phyloP scores from a whole-genome alignment of 2,113 vertebrate genomes.

The Stigmatopora argus region DNA sequence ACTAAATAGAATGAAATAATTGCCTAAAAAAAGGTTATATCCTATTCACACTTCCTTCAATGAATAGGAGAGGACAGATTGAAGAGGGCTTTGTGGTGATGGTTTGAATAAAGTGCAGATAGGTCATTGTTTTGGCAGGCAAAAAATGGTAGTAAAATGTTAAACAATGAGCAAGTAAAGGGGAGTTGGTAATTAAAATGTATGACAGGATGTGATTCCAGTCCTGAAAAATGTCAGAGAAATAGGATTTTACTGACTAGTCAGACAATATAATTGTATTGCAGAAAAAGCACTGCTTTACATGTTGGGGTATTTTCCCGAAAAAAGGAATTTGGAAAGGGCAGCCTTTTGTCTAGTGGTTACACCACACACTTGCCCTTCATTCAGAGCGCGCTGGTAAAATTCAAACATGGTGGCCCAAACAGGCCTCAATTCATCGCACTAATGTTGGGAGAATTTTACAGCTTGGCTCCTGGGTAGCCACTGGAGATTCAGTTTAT shows the following conservation, averaged over 20 bases:
- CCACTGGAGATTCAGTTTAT: conserved; percentile 52
- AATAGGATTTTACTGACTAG: conserved; percentile 7
- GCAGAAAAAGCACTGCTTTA: not conserved
- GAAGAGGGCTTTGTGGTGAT: conserved; percentile 29
- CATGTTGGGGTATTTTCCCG: not conserved
- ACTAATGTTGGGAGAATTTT: conserved; percentile 39
- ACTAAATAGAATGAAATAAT: conserved; percentile 30
- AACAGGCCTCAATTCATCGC: conserved; percentile 23
- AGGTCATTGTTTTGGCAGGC: conserved; percentile 47
- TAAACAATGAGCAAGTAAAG: conserved; percentile 32
- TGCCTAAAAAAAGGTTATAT: conserved; percentile 31
- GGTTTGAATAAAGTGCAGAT: conserved; percentile 24
- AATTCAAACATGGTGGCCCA: conserved; percentile 30
- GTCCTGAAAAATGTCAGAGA: conserved; percentile 40
- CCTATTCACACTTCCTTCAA: conserved; percentile 23
- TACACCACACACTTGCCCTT: not conserved
- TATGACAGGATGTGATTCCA: conserved; percentile 44
- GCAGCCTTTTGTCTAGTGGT: not conserved
- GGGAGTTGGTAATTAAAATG: conserved; percentile 25
- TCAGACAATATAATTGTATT: conserved; percentile 4
- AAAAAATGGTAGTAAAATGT: conserved; percentile 48
- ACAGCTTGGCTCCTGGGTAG: conserved; percentile 34
- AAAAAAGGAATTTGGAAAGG: not conserved
- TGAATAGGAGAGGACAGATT: conserved; percentile 62
- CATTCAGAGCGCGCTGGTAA: conserved; percentile 33